Percentiles rank a stretch among this genome's conserved stretches.
phyloP scores from a whole-genome alignment of 2,888 invertebrate genomes.

The Andrena camellia region DNA sequence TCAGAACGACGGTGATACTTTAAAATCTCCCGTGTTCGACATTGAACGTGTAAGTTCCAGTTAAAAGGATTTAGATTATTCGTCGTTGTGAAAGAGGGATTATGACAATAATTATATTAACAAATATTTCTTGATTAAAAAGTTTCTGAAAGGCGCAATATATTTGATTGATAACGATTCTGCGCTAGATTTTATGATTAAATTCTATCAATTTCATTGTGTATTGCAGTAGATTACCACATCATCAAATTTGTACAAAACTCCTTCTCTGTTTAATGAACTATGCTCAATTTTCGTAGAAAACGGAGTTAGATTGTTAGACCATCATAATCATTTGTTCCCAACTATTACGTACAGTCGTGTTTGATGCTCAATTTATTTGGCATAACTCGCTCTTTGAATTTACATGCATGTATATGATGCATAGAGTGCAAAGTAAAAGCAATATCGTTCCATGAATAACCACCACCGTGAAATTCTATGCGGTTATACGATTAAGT shows the following conservation, averaged over 20 bases:
- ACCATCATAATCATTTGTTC: neutral
- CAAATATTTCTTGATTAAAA: too few relatives aligned
- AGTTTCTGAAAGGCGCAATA: neutral
- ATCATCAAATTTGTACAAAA: slow-evolving; percentile 13
- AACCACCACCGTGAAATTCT: slow-evolving; percentile 12
- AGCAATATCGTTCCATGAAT: slow-evolving; percentile 1
- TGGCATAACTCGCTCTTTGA: neutral
- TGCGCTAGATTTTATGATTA: neutral
- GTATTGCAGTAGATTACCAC: neutral
- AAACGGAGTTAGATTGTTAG: neutral
- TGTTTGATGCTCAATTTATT: neutral
- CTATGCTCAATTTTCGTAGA: neutral
- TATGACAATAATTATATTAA: too few relatives aligned
- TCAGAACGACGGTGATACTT: neutral
- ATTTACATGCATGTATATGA: neutral
- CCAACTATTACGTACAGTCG: neutral
- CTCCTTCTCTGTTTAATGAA: neutral
- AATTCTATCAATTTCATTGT: neutral
- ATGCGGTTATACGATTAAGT: neutral
- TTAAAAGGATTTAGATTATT: too few relatives aligned
- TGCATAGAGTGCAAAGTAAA: neutral
- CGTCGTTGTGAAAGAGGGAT: too few relatives aligned
- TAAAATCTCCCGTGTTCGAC: neutral
- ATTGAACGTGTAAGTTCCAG: neutral
- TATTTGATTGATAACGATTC: neutral